phyloP scores from a whole-genome alignment of 2,113 vertebrate species.

The Odobenus rosmarus region DNA sequence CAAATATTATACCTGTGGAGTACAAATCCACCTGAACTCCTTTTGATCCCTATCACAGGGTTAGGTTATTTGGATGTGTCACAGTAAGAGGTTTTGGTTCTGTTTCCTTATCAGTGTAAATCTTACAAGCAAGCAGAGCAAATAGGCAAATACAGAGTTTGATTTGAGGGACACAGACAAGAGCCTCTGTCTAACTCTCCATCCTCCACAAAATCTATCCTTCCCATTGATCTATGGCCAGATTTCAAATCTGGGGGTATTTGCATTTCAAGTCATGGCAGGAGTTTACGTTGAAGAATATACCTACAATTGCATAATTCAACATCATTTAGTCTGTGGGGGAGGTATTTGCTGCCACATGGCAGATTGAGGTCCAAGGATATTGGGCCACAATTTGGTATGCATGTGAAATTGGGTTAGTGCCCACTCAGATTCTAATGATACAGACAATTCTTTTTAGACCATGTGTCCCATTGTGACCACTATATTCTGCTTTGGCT shows the following conservation, averaged over 20 bases:
- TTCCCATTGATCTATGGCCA: background rate
- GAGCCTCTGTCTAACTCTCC: background rate
- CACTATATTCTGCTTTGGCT: background rate
- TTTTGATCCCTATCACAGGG: slow-evolving; percentile 68
- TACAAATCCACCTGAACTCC: slow-evolving; percentile 61
- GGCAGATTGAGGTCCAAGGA: background rate
- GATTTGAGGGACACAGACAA: background rate
- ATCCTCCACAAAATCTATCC: background rate
- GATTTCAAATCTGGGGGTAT: background rate
- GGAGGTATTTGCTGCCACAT: background rate
- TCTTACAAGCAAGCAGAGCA: slow-evolving; percentile 37
- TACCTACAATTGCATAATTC: background rate
- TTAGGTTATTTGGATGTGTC: slow-evolving; percentile 67
- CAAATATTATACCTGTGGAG: slow-evolving; percentile 59
- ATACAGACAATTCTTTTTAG: background rate
- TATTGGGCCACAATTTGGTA: background rate
- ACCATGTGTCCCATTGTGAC: background rate
- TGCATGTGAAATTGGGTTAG: background rate
- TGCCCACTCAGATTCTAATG: background rate
- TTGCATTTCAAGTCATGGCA: background rate
- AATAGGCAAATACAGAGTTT: slow-evolving; percentile 41
- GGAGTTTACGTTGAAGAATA: background rate
- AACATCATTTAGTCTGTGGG: background rate
- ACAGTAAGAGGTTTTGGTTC: slow-evolving; percentile 68
- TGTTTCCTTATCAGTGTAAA: slow-evolving; percentile 62